Percentiles rank a stretch among this genome's conserved stretches.
Conservation (phyloP, 1,140 invertebrate species). For the Philaenus spumarius region DNA sequence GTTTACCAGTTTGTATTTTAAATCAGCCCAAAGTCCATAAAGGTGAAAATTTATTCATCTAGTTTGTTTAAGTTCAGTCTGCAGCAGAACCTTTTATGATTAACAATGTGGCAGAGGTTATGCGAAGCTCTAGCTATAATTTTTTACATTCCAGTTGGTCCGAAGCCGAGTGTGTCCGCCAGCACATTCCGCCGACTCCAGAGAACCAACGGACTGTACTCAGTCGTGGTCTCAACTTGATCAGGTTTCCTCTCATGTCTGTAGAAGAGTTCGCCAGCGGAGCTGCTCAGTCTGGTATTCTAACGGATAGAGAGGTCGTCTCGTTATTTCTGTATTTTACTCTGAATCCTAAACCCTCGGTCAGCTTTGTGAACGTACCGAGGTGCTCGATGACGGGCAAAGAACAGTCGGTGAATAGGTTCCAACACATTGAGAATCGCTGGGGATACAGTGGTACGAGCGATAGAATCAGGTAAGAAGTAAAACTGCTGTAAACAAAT, state of each 20-base stretch:
- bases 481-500: no score
- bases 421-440: slow-evolving; percentile 70
- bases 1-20: no score
- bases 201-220: slow-evolving; percentile 65
- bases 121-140: no score
- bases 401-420: slow-evolving; percentile 73
- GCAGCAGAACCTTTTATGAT: no score
- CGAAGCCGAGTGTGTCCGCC: slow-evolving; percentile 66
- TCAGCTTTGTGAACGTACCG: slow-evolving; percentile 51
- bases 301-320: slow-evolving; percentile 62
- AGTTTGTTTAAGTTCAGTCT: no score
- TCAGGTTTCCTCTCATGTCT: slow-evolving; percentile 82
- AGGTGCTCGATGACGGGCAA: slow-evolving; percentile 78
- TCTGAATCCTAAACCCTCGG: slow-evolving; percentile 59
- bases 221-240: slow-evolving; percentile 58
- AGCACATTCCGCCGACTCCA: slow-evolving; percentile 55
- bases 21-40: no score
- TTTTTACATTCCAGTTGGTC: slow-evolving; percentile 57
- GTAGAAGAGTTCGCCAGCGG: slow-evolving; percentile 81
- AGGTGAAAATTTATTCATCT: no score
- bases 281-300: slow-evolving; percentile 66
- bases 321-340: slow-evolving; percentile 79
- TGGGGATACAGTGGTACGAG: slow-evolving; percentile 87
- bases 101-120: no score
- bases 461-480: slow-evolving; percentile 71